Base-by-base conservation (phyloP, 2,113 vertebrate species). In the Chlorodrepanis virens region DNA sequence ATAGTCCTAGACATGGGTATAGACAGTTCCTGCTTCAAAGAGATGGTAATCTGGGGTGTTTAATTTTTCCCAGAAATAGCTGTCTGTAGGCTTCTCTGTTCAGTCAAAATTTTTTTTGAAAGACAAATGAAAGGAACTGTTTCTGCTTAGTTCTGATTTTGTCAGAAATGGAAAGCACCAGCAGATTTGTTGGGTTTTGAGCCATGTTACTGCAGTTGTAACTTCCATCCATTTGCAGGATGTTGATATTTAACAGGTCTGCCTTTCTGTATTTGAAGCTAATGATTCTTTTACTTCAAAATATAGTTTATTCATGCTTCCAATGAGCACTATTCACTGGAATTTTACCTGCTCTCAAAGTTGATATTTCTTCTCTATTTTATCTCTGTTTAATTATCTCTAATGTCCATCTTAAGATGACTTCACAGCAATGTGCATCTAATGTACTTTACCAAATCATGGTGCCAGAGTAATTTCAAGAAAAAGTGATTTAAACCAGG, bases 11-110 rank as follows among this genome's bases (percentile, higher is more conserved):
- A 72, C 35, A 53, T 50, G 24, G 83, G 37, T 89, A 72, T 47
- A 70, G 90, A 90, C 82, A 86, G 92, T 63, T 95, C 63, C 59
- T 94, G 64, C 90, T 94, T 95, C 96, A 95, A 96, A 94, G 92
- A 96, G 94, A 90, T 96, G 88, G 64, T 90, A 96, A 93, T 97
- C 94, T 93, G 45, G 21, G 29, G 20, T 49, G 39, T 42, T 89
- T 96, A 93, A 92, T 96, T 96, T 88, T 94, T 93, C 85, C 90
- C 94, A 97, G 93, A 95, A 96, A 86, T 52, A 64, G 71, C 63
- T 88, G 94, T 92, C 79, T 90, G 7, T 90, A 88, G 71, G 17
- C 67, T 88, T 93, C 60, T 81, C 82, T 93, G 47, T 68, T 88
- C n/a, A 15, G 77, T 86, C 29, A 67, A 23, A 12, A 4, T 2